These are phyloP conservation scores for Drosophila orena DNA, from an alignment of 1,140 invertebrate species.

Conservation along the genomic window DNA sequence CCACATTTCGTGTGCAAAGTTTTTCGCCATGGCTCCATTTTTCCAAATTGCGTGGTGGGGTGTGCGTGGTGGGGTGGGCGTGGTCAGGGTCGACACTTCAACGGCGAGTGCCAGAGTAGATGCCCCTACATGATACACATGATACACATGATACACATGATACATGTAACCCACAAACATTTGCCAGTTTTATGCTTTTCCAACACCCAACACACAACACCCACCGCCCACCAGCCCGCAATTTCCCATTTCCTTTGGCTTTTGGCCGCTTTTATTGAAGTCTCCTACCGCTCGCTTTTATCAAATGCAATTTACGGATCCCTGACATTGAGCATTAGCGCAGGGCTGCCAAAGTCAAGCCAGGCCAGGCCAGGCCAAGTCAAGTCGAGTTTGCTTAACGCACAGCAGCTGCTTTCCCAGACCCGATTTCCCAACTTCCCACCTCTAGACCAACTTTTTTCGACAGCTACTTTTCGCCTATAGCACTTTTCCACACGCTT, in stretches of 20 bases:
- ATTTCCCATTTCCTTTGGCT: constrained; percentile 17
- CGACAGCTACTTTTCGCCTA: constrained; percentile 48
- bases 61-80: not conserved
- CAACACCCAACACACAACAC: too few relatives aligned
- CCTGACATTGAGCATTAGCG: constrained; percentile 44
- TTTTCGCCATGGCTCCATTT: constrained; percentile 29
- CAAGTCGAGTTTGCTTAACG: constrained; percentile 38
- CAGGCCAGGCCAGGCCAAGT: constrained; percentile 37
- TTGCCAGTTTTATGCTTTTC: constrained; percentile 46
- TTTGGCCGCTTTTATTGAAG: constrained; percentile 47
- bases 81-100: constrained; percentile 31
- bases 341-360: constrained; percentile 35
- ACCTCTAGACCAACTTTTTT: constrained; percentile 20
- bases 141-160: too few relatives aligned
- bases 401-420: constrained; percentile 17
- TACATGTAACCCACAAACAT: constrained; percentile 39
- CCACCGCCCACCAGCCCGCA: not conserved
- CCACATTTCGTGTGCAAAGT: constrained; percentile 51
- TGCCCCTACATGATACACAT: constrained; percentile 30
- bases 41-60: constrained; percentile 1
- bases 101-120: constrained; percentile 46
- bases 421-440: not conserved
- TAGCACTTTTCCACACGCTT: constrained; percentile 59
- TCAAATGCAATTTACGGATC: constrained; percentile 63
- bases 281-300: constrained; percentile 42